Evolutionary conservation across 2,113 vertebrate species (phyloP), one percentile per base, ranked within the genome.

Genomic region (Baryphthengus martii): DNA sequence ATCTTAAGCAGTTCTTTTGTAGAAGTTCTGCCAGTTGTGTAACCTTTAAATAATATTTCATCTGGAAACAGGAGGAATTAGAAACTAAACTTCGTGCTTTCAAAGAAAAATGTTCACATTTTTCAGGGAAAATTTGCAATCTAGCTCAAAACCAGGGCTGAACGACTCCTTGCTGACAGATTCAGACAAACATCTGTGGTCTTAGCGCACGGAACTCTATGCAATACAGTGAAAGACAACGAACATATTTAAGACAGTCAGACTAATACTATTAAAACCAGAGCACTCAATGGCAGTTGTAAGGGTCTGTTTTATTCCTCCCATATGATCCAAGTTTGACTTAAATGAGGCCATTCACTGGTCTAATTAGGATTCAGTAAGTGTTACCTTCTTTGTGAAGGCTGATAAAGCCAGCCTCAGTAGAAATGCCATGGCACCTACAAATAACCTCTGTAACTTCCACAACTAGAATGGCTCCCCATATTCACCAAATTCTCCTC

Each of bases 281-380:
- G 40, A 78, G 76, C 24, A 42, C 67, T 58, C 83, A 35, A 24
- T 63, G 37, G 53, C 72, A 71, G 62, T 55, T 80, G 45, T 35
- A 77, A 93, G 55, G 59, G 65, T 71, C 76, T 86, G 47, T 67
- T 95, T 81, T 86, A 93, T 92, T 94, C 79, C 68, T 90, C 86
- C 42, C 79, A 83, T 90, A 90, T 83, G 67, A 93, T 66, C 67
- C 3, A 28, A 73, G 59, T 58, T 88, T 77, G 49, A 73, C 75
- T 88, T 52, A 88, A 90, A 90, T 23, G 16, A 96, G 65, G 75
- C 61, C 26, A 95, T 93, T 89, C 88, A 87, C 24, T 61, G 56
- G 33, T 72, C 61, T 91, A 88, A 94, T 82, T 91, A 93, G 81
- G 47, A 89, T 84, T 89, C 93, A 89, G 85, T 73, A 90, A 96